Conservation (phyloP, 2,113 vertebrate genomes). For the Eclectus roratus region DNA sequence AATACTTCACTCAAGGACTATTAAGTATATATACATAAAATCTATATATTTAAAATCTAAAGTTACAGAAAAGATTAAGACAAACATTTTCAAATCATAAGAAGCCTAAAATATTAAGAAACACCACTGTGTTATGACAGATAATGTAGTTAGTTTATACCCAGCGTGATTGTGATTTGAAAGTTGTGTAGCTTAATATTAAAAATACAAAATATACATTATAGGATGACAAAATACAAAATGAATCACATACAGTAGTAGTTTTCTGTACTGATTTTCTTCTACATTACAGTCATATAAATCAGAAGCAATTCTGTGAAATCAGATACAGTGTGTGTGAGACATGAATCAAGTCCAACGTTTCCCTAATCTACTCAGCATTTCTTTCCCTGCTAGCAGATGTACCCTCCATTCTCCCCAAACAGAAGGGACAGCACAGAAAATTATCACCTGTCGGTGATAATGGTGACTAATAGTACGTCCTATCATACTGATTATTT, state of each 20-base stretch:
- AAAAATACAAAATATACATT: neutral
- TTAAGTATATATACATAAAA: neutral
- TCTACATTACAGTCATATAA: neutral
- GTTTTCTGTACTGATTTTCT: neutral
- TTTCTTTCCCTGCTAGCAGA: neutral
- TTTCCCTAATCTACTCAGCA: neutral
- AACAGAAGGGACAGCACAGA: neutral
- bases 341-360: neutral
- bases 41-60: neutral
- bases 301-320: neutral
- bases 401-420: neutral
- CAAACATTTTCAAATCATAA: neutral
- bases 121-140: neutral
- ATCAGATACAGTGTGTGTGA: neutral
- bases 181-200: neutral
- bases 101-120: neutral
- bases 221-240: neutral
- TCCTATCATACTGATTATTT: neutral
- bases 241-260: neutral
- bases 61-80: neutral
- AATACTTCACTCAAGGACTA: neutral
- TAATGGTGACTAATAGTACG: neutral
- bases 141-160: neutral
- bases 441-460: neutral
- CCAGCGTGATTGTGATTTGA: neutral